These are phyloP conservation scores for Listronotus oregonensis DNA, from an alignment of 1,140 invertebrate species.

Conservation along the genomic window DNA sequence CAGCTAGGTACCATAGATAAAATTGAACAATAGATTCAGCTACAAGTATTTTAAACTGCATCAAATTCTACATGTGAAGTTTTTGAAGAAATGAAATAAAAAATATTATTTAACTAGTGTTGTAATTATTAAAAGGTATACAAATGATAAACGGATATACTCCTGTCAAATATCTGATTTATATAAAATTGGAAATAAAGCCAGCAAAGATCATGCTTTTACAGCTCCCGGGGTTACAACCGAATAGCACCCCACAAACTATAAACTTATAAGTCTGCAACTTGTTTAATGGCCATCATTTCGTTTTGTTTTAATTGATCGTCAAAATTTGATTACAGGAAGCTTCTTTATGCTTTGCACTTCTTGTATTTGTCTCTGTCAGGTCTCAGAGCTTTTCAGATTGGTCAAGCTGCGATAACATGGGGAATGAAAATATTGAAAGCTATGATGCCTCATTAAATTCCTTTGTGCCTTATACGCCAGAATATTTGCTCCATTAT, in stretches of 20 bases:
- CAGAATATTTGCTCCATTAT: conserved; percentile 20
- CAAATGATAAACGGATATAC: no score
- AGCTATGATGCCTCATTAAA: conserved; percentile 8
- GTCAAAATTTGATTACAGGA: conserved; percentile 53
- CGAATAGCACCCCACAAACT: conserved; percentile 38
- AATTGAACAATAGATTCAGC: no score
- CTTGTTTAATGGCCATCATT: conserved; percentile 50
- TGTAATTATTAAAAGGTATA: no score
- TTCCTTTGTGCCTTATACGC: conserved; percentile 9
- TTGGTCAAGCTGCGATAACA: conserved; percentile 15
- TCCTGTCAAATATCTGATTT: no score
- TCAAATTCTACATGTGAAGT: no score
- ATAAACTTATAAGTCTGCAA: conserved; percentile 51
- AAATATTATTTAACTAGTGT: no score
- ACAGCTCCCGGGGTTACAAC: conserved; percentile 12
- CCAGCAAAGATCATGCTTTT: conserved; percentile 14
- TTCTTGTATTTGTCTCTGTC: conserved; percentile 39
- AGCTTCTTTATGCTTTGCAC: conserved; percentile 42
- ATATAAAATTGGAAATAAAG: conserved; percentile 14
- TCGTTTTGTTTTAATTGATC: conserved; percentile 54
- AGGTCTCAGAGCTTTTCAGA: conserved; percentile 15
- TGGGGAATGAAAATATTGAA: conserved; percentile 26
- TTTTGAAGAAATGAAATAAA: no score
- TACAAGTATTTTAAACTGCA: no score
- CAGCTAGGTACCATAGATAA: no score